Evolutionary conservation across 1,140 invertebrate genomes (phyloP).

Genomic region (Mylabris phalerata): DNA sequence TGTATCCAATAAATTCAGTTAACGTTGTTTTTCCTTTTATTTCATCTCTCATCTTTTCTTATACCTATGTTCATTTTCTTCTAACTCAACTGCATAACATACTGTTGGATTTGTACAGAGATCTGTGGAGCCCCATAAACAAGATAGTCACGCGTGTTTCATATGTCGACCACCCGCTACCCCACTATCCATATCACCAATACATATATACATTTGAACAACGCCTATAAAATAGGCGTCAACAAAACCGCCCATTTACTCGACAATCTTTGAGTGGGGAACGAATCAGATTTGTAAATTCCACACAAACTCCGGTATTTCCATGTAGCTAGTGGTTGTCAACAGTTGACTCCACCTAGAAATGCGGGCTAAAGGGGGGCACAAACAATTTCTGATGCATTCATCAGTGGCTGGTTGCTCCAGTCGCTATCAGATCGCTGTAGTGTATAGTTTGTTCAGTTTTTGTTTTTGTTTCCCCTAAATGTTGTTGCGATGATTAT

Average conservation of each 20-base stretch:
- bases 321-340: constrained; percentile 34
- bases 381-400: constrained; percentile 18
- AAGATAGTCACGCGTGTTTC: constrained; percentile 38
- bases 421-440: constrained; percentile 38
- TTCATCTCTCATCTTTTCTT: too few relatives aligned
- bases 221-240: constrained; percentile 12
- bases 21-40: constrained; percentile 39
- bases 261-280: constrained; percentile 23
- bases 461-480: constrained; percentile 29
- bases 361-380: constrained; percentile 25
- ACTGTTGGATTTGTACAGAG: constrained; percentile 41
- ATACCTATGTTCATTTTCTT: too few relatives aligned
- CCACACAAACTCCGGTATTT: constrained; percentile 29
- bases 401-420: constrained; percentile 16
- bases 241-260: constrained; percentile 3
- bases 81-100: too few relatives aligned
- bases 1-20: constrained; percentile 46
- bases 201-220: too few relatives aligned
- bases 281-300: constrained; percentile 21
- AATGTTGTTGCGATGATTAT: constrained; percentile 25
- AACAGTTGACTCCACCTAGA: constrained; percentile 24
- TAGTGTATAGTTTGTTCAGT: constrained; percentile 24
- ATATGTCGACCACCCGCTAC: not conserved
- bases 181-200: constrained; percentile 18
- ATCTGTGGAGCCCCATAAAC: constrained; percentile 41